Percentiles rank a stretch among this genome's conserved stretches.
These are phyloP conservation scores for Clusia tigrina DNA, from an alignment of 2,888 invertebrate genomes.

Conservation along the genomic window DNA sequence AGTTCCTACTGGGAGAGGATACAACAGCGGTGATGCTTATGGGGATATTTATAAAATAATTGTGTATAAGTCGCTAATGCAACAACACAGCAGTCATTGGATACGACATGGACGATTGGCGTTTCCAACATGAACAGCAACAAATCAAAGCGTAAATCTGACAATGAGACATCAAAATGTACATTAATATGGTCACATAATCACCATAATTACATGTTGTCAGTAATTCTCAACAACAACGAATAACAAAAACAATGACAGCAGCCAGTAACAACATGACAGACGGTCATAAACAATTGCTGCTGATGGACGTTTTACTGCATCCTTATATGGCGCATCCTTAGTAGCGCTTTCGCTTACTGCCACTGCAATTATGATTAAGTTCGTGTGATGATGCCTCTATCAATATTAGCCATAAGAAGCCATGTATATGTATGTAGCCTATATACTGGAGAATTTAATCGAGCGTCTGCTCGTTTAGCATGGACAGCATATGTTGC, in stretches of 20 bases:
- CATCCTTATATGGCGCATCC: not conserved
- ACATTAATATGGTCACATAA: constrained; percentile 29
- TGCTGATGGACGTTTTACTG: not conserved
- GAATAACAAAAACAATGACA: not conserved
- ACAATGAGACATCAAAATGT: constrained; percentile 12
- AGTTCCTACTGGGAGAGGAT: too few relatives aligned
- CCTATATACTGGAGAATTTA: not conserved
- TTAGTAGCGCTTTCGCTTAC: not conserved
- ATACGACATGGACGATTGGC: not conserved
- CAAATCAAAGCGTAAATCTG: constrained; percentile 4
- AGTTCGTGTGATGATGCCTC: constrained; percentile 1
- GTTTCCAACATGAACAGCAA: not conserved
- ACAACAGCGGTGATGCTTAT: too few relatives aligned
- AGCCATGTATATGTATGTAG: not conserved
- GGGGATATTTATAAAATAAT: constrained; percentile 5
- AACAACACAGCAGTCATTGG: not conserved
- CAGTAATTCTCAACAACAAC: constrained; percentile 15
- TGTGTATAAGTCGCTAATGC: not conserved
- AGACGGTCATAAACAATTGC: not conserved
- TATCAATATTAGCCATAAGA: not conserved
- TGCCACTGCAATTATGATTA: not conserved
- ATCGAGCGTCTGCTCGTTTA: not conserved
- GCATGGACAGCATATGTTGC: constrained; percentile 21
- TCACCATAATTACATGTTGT: constrained; percentile 31
- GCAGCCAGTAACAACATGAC: not conserved